Conservation (phyloP, 1,140 invertebrate genomes). For the Cyclina sinensis region DNA sequence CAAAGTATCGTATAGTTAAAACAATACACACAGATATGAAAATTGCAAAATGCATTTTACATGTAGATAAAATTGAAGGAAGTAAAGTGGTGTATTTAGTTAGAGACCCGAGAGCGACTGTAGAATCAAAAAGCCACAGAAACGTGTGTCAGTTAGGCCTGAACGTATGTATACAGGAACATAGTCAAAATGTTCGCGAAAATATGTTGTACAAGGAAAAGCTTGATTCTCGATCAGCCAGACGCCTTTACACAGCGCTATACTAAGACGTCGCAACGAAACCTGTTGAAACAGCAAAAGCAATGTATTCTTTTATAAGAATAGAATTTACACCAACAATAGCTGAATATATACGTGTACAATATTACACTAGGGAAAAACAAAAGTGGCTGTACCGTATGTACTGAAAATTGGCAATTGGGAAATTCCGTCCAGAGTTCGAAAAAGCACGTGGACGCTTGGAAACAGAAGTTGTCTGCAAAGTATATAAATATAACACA, state of each 20-base stretch:
- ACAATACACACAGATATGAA: slow-evolving; percentile 27
- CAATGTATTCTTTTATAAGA: slow-evolving; percentile 37
- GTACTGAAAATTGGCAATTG: slow-evolving; percentile 9
- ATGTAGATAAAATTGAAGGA: background rate
- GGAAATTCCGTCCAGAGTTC: slow-evolving; percentile 1
- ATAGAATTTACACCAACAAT: slow-evolving; percentile 12
- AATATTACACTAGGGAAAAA: slow-evolving; percentile 23
- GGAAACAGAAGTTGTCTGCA: slow-evolving; percentile 3
- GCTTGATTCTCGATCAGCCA: background rate
- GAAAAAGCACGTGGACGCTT: slow-evolving; percentile 5
- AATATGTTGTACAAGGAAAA: background rate
- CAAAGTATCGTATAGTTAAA: slow-evolving; percentile 35
- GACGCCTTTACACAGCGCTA: background rate
- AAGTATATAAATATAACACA: slow-evolving; percentile 13
- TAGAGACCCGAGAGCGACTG: slow-evolving; percentile 35
- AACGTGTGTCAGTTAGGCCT: background rate
- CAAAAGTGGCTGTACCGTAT: background rate
- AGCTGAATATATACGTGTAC: background rate
- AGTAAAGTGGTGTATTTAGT: slow-evolving; percentile 36
- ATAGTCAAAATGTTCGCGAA: background rate
- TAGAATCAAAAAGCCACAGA: slow-evolving; percentile 18
- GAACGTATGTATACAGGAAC: background rate
- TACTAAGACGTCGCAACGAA: slow-evolving; percentile 30
- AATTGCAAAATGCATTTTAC: background rate
- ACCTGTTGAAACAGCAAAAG: slow-evolving; percentile 11